Evolutionary conservation across 2,888 invertebrate species (phyloP).

Genomic region (Melinaea marsaeus): DNA sequence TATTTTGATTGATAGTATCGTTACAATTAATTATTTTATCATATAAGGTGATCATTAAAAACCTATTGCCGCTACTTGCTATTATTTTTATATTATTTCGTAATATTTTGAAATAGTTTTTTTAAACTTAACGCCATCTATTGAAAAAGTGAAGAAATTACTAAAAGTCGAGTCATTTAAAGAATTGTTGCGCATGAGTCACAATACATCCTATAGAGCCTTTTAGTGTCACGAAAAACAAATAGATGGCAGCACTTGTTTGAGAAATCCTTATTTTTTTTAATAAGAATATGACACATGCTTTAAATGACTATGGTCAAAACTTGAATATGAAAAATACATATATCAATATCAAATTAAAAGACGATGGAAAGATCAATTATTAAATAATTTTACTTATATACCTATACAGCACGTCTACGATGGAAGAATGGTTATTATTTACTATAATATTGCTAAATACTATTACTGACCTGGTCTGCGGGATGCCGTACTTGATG

Average conservation of each 20-base stretch:
- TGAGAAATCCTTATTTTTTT: not conserved
- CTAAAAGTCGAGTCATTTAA: constrained; percentile 29
- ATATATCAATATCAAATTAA: too few relatives aligned
- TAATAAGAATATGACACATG: too few relatives aligned
- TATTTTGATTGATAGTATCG: too few relatives aligned
- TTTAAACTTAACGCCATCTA: constrained; percentile 17
- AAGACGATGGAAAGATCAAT: too few relatives aligned
- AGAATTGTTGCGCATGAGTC: not conserved
- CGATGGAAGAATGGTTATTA: not conserved
- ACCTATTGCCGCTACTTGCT: too few relatives aligned
- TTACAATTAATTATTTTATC: too few relatives aligned
- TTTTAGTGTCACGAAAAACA: constrained; percentile 31
- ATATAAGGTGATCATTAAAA: too few relatives aligned
- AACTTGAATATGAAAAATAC: too few relatives aligned
- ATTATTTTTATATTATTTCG: too few relatives aligned
- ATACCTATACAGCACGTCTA: too few relatives aligned
- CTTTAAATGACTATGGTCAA: too few relatives aligned
- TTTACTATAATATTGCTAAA: not conserved
- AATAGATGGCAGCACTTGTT: constrained; percentile 41
- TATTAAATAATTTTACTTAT: too few relatives aligned
- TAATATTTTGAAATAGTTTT: not conserved
- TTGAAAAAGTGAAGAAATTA: constrained; percentile 1
- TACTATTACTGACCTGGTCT: constrained; percentile 86
- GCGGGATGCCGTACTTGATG: constrained; percentile 99
- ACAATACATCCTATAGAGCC: constrained; percentile 27